Base-by-base conservation (phyloP, 2,113 vertebrate genomes). In the Oenanthe melanoleuca region DNA sequence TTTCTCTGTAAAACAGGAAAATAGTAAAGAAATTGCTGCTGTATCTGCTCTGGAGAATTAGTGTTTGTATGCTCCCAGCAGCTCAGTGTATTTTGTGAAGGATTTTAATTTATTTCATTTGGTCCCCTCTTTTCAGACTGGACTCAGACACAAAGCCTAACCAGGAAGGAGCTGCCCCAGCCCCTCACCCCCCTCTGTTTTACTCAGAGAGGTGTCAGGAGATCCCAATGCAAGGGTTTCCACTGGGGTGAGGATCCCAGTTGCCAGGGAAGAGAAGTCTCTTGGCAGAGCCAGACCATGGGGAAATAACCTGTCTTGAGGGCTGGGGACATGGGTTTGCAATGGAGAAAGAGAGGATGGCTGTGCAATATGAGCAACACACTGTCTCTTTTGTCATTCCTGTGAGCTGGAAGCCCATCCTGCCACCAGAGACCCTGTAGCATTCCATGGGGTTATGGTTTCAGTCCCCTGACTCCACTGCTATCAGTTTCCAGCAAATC, bases 101-200 rank as follows among this genome's bases (percentile, higher is more conserved):
- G 38, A 34, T 61, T 92, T 94, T 75, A 20, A 65, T 92, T 93
- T 69, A 33, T 88, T 91, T 90, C 14, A n/a, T 86, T 89, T 77
- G 69, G 44, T 53, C 47, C 55, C 47, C 81, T 89, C 2, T 89
- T 71, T 67, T 88, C 65, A 94, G 53, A 78, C 66, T 59, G 56
- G 61, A 59, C 38, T 89, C 8, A 1, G 65, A 29, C 37, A 57
- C 28, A 52, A 83, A 67, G 45, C n/a, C 52, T 13, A 59, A 38
- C 45, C 38, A 64, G 61, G 10, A n/a, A 80, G 59, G 28, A 84
- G 42, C 50, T 88, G 37, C 12, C 22, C 34, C 29, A 47, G 3
- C 5, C 12, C 13, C 19, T 3, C 8, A 8, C 5, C 4, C 16
- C 13, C 8, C 75, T 26, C 8, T 15, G 8, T 26, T 49, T 80